These are phyloP conservation scores for Theropithecus gelada DNA, from an alignment of 2,113 vertebrate species.

Conservation along the genomic window DNA sequence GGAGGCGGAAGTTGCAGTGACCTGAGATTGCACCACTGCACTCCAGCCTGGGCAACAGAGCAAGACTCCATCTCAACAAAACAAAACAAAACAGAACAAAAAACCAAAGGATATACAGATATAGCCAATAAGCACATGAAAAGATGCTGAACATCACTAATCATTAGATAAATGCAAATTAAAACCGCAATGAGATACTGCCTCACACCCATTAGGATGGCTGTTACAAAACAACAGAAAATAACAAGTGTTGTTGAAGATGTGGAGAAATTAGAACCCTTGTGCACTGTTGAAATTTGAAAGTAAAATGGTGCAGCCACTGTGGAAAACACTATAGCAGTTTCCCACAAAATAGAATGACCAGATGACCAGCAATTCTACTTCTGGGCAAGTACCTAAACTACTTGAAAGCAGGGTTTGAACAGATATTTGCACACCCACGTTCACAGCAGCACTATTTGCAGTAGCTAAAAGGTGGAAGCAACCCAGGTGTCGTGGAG, in stretches of 20 bases:
- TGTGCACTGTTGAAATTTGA: not conserved
- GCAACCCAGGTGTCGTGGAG: not conserved
- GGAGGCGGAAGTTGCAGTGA: too few relatives aligned
- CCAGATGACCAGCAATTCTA: not conserved
- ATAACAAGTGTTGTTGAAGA: not conserved
- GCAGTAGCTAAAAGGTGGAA: not conserved
- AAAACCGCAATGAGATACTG: not conserved
- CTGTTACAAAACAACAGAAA: not conserved
- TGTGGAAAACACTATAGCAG: not conserved
- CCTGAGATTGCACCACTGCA: too few relatives aligned
- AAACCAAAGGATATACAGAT: not conserved
- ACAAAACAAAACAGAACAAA: too few relatives aligned
- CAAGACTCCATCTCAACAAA: too few relatives aligned
- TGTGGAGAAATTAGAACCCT: not conserved
- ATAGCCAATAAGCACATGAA: not conserved
- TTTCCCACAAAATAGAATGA: not conserved
- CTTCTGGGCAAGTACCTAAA: not conserved
- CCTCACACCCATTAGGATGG: not conserved
- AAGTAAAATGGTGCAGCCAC: not conserved
- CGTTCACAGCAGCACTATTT: not conserved
- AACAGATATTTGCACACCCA: not conserved
- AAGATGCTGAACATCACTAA: too few relatives aligned
- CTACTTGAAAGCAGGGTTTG: not conserved
- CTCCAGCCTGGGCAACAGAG: too few relatives aligned
- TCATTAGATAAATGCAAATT: not conserved